Base-by-base conservation (phyloP, 1,140 invertebrate species). In the Augochlora pura region DNA sequence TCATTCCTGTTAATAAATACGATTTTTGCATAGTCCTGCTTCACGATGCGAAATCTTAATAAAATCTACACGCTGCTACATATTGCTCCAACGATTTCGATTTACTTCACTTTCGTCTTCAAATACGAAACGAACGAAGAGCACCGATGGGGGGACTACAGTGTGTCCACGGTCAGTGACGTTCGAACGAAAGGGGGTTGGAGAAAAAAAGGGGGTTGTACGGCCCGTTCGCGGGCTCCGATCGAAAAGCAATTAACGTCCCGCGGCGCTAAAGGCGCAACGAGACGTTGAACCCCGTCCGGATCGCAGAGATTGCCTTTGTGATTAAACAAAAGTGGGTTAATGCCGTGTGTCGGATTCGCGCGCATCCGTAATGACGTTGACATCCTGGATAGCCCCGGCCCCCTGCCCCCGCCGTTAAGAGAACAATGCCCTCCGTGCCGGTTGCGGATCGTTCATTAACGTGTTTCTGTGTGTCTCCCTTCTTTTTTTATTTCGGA, bases 291-390 rank as follows among this genome's bases (percentile, higher is more conserved):
- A 87, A 87, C 81, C 64, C 64, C 79, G 69, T 10, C 6, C 49
- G 69, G 65, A 74, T 67, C 66, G 63, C 42, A 86, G 86, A 88
- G 86, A 88, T 87, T 70, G 84, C 74, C 73, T 88, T 86, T 84
- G 80, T 80, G 86, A 88, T 88, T 81, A 80, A 85, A 86, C 80
- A 88, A 87, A 88, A 87, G 87, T 88, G 70, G 87, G 87, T 86
- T 88, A 88, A 88, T 86, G 82, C 80, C 78, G 66, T 54, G 42
- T 67, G 69, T 78, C 77, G 80, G 78, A 85, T 81, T 38, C 80
- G 72, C 57, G 86, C 87, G 86, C 87, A 87, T 88, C 80, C 80
- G 84, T 82, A 85, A 88, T 86, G 84, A 77, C 84, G 87, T 86
- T 86, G 84, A 88, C 87, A 87, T 88, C 86, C 86, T 85, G 87